phyloP scores from a whole-genome alignment of 2,888 invertebrate species.

The Spicauda simplicius region DNA sequence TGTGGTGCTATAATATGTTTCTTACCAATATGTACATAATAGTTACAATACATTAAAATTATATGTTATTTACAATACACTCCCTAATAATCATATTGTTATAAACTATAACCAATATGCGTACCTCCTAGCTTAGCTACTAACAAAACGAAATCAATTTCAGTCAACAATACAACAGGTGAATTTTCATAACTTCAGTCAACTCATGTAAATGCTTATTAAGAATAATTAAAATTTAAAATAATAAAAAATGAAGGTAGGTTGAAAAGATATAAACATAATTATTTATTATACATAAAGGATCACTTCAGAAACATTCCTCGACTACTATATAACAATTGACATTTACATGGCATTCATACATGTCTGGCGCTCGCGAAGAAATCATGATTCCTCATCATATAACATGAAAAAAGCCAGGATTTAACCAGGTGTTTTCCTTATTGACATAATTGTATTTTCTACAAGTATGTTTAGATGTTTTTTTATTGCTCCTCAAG shows the following conservation, averaged over 20 bases:
- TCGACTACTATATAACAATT: conserved; percentile 21
- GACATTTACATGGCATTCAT: conserved; percentile 25
- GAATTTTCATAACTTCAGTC: background rate
- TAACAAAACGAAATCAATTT: background rate
- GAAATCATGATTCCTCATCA: background rate
- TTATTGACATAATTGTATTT: conserved; percentile 6
- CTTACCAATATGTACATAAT: background rate
- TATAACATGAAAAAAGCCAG: conserved; percentile 1
- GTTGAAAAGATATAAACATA: conserved; percentile 6
- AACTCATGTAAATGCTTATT: conserved; percentile 17
- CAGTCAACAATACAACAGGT: background rate
- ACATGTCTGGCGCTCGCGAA: background rate
- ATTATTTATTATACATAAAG: conserved; percentile 20
- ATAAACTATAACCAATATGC: background rate
- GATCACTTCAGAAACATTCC: conserved; percentile 13
- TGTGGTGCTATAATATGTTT: too few relatives aligned
- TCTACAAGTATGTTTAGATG: background rate
- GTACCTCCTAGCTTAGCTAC: background rate
- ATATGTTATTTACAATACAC: background rate
- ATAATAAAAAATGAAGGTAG: background rate
- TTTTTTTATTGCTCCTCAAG: background rate
- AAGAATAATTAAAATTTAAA: conserved; percentile 4
- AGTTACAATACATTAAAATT: too few relatives aligned
- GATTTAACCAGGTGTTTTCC: conserved; percentile 3
- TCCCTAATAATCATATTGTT: background rate